Percentiles rank a stretch among this genome's conserved stretches.
phyloP scores from a whole-genome alignment of 2,797 vertebrate genomes.

The Premnoplex brunnescens region DNA sequence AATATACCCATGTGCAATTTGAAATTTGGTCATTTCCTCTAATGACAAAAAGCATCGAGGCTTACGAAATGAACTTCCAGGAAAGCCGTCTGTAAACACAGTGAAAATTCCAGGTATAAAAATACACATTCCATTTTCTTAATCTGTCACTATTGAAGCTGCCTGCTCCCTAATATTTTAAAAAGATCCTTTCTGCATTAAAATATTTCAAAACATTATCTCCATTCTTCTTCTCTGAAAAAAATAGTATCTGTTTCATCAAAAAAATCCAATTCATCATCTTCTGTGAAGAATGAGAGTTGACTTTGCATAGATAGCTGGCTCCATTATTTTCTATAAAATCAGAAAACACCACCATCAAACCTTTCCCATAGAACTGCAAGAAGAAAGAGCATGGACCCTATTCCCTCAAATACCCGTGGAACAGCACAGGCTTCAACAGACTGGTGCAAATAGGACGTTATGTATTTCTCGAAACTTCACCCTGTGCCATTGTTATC shows the following conservation, averaged over 20 bases:
- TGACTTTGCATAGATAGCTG: constrained; percentile 31
- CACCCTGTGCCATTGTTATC: not conserved
- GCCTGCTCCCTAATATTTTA: not conserved
- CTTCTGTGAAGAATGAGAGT: constrained; percentile 15
- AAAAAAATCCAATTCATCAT: not conserved
- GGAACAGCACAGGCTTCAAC: not conserved
- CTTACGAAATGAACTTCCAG: not conserved
- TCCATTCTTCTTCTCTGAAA: not conserved
- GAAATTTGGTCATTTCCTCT: not conserved
- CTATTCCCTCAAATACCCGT: not conserved
- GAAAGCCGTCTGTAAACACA: constrained; percentile 26
- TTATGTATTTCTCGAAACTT: not conserved
- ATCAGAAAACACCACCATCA: not conserved
- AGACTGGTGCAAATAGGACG: not conserved
- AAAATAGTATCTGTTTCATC: not conserved
- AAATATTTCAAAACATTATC: constrained; percentile 46
- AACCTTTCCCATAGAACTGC: not conserved
- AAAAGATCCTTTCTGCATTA: constrained; percentile 29
- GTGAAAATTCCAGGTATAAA: constrained; percentile 46
- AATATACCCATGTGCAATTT: not conserved
- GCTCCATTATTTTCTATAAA: not conserved
- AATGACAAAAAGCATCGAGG: not conserved
- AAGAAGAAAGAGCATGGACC: not conserved
- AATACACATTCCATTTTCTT: constrained; percentile 24
- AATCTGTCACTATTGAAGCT: not conserved